Evolutionary conservation across 2,888 invertebrate genomes (phyloP).

Genomic region (Steromphala cineraria): DNA sequence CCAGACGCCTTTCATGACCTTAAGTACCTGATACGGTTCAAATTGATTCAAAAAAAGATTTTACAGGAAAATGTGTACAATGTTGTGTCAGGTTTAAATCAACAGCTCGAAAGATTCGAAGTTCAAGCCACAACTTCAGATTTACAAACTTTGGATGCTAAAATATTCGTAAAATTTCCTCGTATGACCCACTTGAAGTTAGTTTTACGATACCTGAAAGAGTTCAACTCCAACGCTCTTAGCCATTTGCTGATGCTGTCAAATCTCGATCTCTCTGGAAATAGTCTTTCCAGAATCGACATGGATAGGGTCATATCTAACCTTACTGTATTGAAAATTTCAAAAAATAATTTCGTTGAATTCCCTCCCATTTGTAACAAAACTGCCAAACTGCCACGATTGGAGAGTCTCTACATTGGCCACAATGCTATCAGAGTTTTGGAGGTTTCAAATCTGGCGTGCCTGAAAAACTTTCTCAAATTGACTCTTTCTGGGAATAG

Average conservation of each 20-base stretch:
- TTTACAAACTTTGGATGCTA: not conserved
- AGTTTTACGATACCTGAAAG: not conserved
- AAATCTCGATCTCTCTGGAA: not conserved
- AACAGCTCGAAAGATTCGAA: not conserved
- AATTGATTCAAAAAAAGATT: not conserved
- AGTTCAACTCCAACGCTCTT: not conserved
- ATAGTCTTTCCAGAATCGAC: not conserved
- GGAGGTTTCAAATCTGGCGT: not conserved
- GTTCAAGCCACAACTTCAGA: not conserved
- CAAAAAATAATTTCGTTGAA: not conserved
- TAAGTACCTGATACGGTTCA: not conserved
- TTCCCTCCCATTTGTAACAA: not conserved
- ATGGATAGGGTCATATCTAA: not conserved
- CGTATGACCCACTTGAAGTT: not conserved
- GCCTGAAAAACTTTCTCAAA: conserved; percentile 5
- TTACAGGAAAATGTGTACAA: not conserved
- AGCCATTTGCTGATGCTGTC: not conserved
- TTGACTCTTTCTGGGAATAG: not conserved
- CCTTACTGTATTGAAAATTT: not conserved
- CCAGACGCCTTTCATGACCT: not conserved
- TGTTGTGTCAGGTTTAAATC: not conserved
- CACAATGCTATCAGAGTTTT: not conserved
- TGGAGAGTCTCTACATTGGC: not conserved
- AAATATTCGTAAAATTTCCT: not conserved
- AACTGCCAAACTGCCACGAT: not conserved